phyloP scores from a whole-genome alignment of 2,113 vertebrate species.

The Callaeas wilsoni region DNA sequence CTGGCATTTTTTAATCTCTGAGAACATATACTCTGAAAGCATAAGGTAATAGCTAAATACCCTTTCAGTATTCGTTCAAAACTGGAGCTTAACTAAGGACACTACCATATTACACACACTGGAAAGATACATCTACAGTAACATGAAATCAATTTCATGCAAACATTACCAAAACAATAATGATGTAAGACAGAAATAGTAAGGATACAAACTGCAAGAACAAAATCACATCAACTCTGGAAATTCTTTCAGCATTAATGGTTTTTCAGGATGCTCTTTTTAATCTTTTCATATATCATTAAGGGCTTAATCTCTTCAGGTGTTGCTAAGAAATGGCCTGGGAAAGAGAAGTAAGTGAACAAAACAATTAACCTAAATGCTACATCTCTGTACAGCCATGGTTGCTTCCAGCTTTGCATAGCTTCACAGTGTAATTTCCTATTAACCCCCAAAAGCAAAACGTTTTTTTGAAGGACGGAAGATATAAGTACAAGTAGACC shows the following conservation, averaged over 20 bases:
- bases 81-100: slow-evolving; percentile 36
- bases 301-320: background rate
- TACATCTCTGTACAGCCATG: background rate
- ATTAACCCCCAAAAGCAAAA: background rate
- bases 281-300: background rate
- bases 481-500: slow-evolving; percentile 1
- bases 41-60: slow-evolving; percentile 36
- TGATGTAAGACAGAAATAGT: background rate
- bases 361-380: slow-evolving; percentile 60
- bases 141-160: background rate
- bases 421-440: slow-evolving; percentile 38
- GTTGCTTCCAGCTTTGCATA: slow-evolving; percentile 36
- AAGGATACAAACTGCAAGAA: background rate
- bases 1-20: background rate
- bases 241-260: background rate
- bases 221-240: background rate
- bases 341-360: slow-evolving; percentile 51
- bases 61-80: slow-evolving; percentile 43
- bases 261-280: background rate
- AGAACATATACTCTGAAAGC: background rate
- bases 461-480: slow-evolving; percentile 28
- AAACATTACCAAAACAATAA: background rate
- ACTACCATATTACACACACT: background rate
- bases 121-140: slow-evolving; percentile 35
- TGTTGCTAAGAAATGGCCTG: background rate